Evolutionary conservation across 2,888 invertebrate genomes (phyloP), one percentile per base, ranked within the genome.

Genomic region (Malachius bipustulatus): DNA sequence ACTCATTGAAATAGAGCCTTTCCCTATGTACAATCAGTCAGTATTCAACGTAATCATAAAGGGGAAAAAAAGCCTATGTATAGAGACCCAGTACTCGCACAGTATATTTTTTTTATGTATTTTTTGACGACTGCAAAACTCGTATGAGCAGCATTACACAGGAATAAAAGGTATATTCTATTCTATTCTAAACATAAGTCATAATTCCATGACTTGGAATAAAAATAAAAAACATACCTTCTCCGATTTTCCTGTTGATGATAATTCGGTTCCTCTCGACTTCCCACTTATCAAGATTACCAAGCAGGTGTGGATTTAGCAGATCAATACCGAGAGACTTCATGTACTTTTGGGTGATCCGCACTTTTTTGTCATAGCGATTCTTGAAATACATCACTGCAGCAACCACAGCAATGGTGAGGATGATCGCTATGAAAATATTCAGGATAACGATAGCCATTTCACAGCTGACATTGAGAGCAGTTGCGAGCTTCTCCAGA

Each of bases 211-310:
- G n/a, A n/a, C n/a, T n/a, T n/a, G n/a, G n/a, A n/a, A n/a, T n/a
- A n/a, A n/a, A n/a, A n/a, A n/a, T n/a, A n/a, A n/a, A n/a, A n/a
- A n/a, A n/a, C n/a, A n/a, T n/a, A n/a, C n/a, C 93, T 58, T 88
- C 84, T 4, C 83, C 91, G 13, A 90, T 64, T 56, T 80, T 81
- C 12, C 88, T 69, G 64, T 87, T 89, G 44, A 89, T 78, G 12
- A 89, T 87, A 15, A 93, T 82, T 35, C 77, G 71, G 49, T 87
- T 82, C 35, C 88, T 71, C 0, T 83, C 74, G 31, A 91, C 71
- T 60, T 93, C 91, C 87, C 89, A 91, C 51, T 83, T 82, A 57
- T 89, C 88, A 24, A 87, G 63, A 9, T 72, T 70, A 15, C 33
- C 41, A 33, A 49, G 40, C n/a, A 0, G 54, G 50, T 19, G 24